Conservation (phyloP, 2,113 vertebrate genomes). For the Porphyrio hochstetteri region DNA sequence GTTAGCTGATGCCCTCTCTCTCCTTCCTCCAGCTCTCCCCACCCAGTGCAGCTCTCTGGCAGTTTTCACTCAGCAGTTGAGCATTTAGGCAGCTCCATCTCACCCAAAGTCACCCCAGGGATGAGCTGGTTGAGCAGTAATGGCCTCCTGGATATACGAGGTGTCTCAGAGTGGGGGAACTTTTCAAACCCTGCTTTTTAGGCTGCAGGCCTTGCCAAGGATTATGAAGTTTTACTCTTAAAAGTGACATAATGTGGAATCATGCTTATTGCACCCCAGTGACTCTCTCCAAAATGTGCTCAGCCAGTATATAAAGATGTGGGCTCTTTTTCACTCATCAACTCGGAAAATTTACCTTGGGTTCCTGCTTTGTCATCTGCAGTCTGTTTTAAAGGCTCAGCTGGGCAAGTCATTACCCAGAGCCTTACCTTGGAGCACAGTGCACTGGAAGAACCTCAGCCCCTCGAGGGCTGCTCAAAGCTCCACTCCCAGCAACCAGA, state of each 20-base stretch:
- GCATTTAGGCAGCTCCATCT: rapidly evolving
- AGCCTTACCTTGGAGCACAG: not conserved
- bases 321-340: conserved; percentile 30
- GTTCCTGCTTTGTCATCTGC: conserved; percentile 19
- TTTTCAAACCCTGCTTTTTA: not conserved
- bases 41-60: rapidly evolving
- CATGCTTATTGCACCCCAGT: not conserved
- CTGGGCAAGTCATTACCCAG: not conserved
- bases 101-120: rapidly evolving
- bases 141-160: not conserved
- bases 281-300: conserved; percentile 4
- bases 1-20: rapidly evolving
- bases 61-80: not conserved
- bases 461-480: not conserved
- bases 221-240: conserved; percentile 46
- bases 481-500: not conserved
- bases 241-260: conserved; percentile 1
- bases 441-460: rapidly evolving
- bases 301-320: not conserved
- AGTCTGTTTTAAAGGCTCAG: not conserved
- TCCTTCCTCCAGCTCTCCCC: rapidly evolving
- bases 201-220: not conserved
- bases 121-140: not conserved
- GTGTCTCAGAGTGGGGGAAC: not conserved
- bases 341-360: conserved; percentile 29